Conservation (phyloP, 2,797 vertebrate species). For the Gymnothorax javanicus region DNA sequence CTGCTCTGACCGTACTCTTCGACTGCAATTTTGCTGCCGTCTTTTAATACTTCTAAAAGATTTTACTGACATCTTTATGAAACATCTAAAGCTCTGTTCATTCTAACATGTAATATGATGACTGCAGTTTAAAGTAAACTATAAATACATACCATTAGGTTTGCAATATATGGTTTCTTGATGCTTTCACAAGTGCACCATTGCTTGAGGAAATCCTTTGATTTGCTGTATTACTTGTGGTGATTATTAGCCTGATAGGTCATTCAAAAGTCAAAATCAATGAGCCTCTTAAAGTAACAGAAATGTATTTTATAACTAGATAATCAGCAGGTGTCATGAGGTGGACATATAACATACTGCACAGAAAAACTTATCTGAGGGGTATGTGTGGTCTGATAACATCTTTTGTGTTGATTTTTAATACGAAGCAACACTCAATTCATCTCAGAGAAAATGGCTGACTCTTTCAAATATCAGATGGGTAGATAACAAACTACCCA, state of each 20-base stretch:
- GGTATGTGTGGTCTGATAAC: not conserved
- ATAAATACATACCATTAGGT: not conserved
- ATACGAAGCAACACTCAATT: not conserved
- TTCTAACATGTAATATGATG: not conserved
- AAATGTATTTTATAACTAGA: conserved; percentile 6
- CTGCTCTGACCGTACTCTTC: not conserved
- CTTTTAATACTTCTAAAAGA: not conserved
- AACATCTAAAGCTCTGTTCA: not conserved
- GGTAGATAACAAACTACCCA: not conserved
- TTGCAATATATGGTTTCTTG: not conserved
- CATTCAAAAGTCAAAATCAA: not conserved
- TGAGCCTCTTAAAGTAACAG: not conserved
- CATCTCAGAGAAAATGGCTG: not conserved
- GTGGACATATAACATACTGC: not conserved
- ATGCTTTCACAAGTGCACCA: not conserved
- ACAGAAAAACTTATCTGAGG: not conserved
- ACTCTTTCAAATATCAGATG: not conserved
- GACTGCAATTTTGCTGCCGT: not conserved
- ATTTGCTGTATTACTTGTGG: not conserved
- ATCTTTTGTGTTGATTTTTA: not conserved
- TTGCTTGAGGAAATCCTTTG: not conserved
- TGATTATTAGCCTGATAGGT: not conserved
- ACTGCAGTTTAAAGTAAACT: not conserved
- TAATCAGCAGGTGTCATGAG: not conserved
- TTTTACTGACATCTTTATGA: not conserved